Base-by-base conservation (phyloP, 2,888 invertebrate genomes). In the Kryphioiulus occultus region DNA sequence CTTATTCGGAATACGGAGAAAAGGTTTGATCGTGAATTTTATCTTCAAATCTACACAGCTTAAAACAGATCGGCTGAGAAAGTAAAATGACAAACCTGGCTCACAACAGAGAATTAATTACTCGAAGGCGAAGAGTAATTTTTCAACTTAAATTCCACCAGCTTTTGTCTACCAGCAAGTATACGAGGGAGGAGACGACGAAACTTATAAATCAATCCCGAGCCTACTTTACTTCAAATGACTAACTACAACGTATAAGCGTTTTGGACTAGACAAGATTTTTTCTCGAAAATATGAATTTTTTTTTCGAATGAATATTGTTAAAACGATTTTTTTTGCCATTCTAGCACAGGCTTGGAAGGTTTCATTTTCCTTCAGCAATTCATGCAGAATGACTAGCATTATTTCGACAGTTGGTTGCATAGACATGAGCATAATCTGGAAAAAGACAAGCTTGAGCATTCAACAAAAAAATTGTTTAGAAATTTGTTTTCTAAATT, bases 341-440 rank as follows among this genome's bases (percentile, higher is more conserved):
- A 12, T 17, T 17, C 17, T 3, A 12, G 59, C 22, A 22, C 59
- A 59, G 59, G 59, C 22, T 22, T 68, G 12, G 26, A 68, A 22
- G 26, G 68, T 68, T 68, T 68, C 68, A 68, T 26, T 68, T 68
- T 68, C 26, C 68, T 26, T 22, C 68, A 68, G 68, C 68, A 26
- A 68, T 68, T 68, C 68, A 10, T 26, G 68, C 26, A 68, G 68
- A 68, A 68, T 68, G 68, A 68, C 68, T 68, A 68, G 68, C 68
- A 26, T 19, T 5, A 26, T 68, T 68, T 26, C 26, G 68, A 68
- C 68, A 68, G n/a, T 68, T 22, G 68, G 68, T 26, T 68, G 26
- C 26, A n/a, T n/a, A 26, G 22, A 12, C 68, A 68, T 68, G 68
- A n/a, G 10, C 68, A 26, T 26, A 26, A 22, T 68, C 68, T 26